These are phyloP conservation scores for Parotia lawesii DNA, from an alignment of 2,113 vertebrate species.

Conservation along the genomic window DNA sequence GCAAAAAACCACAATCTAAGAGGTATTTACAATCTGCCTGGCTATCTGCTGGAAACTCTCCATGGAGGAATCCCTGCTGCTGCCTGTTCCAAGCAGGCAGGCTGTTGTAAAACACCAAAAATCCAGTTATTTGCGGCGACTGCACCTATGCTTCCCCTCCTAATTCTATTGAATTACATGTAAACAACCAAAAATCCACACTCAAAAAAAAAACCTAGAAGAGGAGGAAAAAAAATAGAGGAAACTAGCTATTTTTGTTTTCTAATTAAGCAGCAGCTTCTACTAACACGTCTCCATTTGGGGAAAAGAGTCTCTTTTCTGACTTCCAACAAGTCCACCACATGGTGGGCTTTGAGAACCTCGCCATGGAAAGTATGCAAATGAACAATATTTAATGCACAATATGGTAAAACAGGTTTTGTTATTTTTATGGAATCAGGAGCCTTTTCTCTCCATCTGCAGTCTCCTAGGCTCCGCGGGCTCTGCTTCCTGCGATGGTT, in stretches of 20 bases:
- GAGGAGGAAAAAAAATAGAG: not conserved
- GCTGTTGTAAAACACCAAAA: not conserved
- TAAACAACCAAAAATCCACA: not conserved
- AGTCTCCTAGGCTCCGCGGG: constrained; percentile 28
- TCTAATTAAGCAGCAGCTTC: constrained; percentile 58
- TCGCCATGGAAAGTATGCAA: constrained; percentile 53
- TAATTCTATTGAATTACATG: not conserved
- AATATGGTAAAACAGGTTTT: constrained; percentile 66
- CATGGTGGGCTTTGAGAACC: constrained; percentile 60
- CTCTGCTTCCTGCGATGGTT: constrained; percentile 26
- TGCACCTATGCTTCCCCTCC: not conserved
- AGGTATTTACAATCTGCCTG: constrained; percentile 30
- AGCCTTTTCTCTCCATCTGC: constrained; percentile 66
- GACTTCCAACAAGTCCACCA: constrained; percentile 60
- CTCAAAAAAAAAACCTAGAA: not conserved
- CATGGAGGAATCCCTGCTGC: not conserved
- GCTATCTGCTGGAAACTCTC: constrained; percentile 27
- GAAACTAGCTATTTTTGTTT: constrained; percentile 43
- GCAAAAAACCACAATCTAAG: not conserved
- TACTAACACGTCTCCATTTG: constrained; percentile 55
- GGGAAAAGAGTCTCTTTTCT: constrained; percentile 32
- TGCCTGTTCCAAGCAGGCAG: constrained; percentile 4
- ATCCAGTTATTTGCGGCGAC: not conserved
- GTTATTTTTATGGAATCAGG: constrained; percentile 64
- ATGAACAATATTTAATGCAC: constrained; percentile 66